Base-by-base conservation (phyloP, 2,113 vertebrate species). In the Origma solitaria region DNA sequence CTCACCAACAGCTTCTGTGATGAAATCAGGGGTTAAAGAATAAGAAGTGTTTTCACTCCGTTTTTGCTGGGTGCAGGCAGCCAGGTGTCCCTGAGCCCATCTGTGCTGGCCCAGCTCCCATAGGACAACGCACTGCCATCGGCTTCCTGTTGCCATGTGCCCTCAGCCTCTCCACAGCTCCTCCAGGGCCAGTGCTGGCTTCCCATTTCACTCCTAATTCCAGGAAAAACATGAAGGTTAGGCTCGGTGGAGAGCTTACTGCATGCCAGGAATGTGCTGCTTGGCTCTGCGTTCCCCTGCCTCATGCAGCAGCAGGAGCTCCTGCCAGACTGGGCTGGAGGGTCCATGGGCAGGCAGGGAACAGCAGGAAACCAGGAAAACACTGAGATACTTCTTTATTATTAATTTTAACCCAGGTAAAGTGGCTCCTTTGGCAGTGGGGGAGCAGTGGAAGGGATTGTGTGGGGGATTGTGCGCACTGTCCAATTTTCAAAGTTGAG, bases 231-330 rank as follows among this genome's bases (percentile, higher is more conserved):
- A 82, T 15, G 56, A 76, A 97, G 77, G 85, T 88, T 97, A 54
- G 86, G 77, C 82, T 95, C 7, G 1, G 86, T 73, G 44, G 84
- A 91, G 90, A 85, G 64, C 82, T 82, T 85, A 58, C 35, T 79
- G 85, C 47, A 15, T 82, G 91, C 97, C 96, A 97, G 93, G 91
- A 96, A 97, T 94, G 92, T 66, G 85, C 92, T 96, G 82, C 93
- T 96, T 97, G 94, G 92, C 90, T 86, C 42, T 68, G 92, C 10
- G 7, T 22, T 81, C 40, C 53, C 40, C 37, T 78, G 94, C 96
- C 94, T 94, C 71, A 30, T 83, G 72, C 90, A 60, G 50, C 93
- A 42, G 35, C 6, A 37, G 51, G 49, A 49, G 60, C 66, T 80
- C 2, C 7, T 83, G 66, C 91, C 89, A 91, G 73, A 49, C 70